Conservation (phyloP, 2,797 vertebrate genomes). For the Clarias pachynema region DNA sequence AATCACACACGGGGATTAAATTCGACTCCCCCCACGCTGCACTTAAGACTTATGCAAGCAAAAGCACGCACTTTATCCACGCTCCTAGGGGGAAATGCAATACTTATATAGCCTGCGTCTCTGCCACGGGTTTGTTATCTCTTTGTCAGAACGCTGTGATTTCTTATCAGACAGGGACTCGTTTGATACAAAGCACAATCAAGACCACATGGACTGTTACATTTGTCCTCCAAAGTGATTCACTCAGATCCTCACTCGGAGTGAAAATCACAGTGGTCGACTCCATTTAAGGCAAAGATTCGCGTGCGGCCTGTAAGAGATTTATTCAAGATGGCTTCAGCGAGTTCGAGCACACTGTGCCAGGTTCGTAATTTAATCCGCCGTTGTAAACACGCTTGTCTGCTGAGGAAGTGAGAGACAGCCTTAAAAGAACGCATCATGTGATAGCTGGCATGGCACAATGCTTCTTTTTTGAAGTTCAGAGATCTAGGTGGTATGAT, state of each 20-base stretch:
- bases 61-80: constrained; percentile 61
- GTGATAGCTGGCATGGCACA: constrained; percentile 31
- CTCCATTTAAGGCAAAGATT: constrained; percentile 47
- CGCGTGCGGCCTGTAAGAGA: constrained; percentile 28
- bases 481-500: constrained; percentile 39
- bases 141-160: constrained; percentile 53
- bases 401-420: neutral
- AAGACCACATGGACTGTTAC: constrained; percentile 42
- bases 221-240: constrained; percentile 43
- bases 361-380: neutral
- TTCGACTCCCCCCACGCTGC: constrained; percentile 44
- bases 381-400: constrained; percentile 45
- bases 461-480: constrained; percentile 38
- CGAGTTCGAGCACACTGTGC: constrained; percentile 19
- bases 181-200: constrained; percentile 48
- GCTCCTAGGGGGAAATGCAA: constrained; percentile 64
- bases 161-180: constrained; percentile 47
- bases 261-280: constrained; percentile 31
- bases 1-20: constrained; percentile 56
- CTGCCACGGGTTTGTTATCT: constrained; percentile 50
- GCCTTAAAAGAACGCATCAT: constrained; percentile 46
- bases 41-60: constrained; percentile 50
- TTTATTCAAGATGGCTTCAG: constrained; percentile 42
- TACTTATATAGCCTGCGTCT: constrained; percentile 63
- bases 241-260: constrained; percentile 34